Base-by-base conservation (phyloP, 2,113 vertebrate species). In the Syrrhaptes paradoxus region DNA sequence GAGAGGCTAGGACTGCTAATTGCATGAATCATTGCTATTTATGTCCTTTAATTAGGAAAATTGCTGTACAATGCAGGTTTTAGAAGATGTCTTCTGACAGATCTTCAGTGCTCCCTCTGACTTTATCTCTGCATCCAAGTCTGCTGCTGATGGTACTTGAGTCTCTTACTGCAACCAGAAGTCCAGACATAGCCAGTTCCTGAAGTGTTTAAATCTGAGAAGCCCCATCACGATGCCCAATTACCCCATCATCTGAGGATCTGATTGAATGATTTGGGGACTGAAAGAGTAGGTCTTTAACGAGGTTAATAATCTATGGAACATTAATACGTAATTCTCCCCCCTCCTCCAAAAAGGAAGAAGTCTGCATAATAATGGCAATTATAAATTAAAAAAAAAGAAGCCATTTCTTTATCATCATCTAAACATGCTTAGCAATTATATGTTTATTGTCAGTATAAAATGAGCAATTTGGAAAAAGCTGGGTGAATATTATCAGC, bases 301-400 rank as follows among this genome's bases (percentile, higher is more conserved):
- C 0, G 26, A 94, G 61, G 78, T 81, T 65, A 89, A 90, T 61
- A 93, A 89, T 92, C 76, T 93, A 84, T 0, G 16, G 62, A 92
- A 95, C 80, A 85, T 93, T 93, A 82, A 91, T 85, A 61, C 62
- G 70, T 51, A 90, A 82, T 95, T 89, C 19, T 85, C 16, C 43
- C 9, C 34, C 41, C 66, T 79, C 61, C 70, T 81, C 46, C 45
- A 34, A 68, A 94, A 89, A 82, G 24, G 34, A 84, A 63, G 31
- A 77, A n/a, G 31, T 24, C 83, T 89, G 49, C 65, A 87, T 73
- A 84, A 78, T 73, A 93, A 89, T 17, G 20, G 22, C 22, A 93
- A 94, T 92, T 88, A 83, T 34, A 86, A 90, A 6, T 61, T 54
- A 5, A 32, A 62, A 41, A 82, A 74, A n/a, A 31, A 1, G 17